Conservation (phyloP, 2,888 invertebrate genomes). For the Augiades crinisus region DNA sequence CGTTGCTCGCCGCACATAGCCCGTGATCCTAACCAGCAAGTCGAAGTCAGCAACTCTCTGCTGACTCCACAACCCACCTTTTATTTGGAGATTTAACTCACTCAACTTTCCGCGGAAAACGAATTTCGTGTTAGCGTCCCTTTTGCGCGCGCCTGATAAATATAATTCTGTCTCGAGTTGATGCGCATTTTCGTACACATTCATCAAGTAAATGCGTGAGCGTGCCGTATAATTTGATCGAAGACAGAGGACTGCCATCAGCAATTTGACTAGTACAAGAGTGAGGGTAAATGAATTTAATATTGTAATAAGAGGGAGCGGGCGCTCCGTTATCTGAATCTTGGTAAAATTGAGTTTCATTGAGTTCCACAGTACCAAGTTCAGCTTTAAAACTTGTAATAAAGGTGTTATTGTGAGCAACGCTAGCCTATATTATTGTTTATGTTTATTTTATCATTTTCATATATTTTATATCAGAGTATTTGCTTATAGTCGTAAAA, state of each 20-base stretch:
- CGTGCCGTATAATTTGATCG: slow-evolving; percentile 70
- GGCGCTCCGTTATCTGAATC: slow-evolving; percentile 6
- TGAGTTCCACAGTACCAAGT: no score
- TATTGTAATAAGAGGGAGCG: slow-evolving; percentile 34
- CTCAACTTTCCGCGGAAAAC: slow-evolving; percentile 67
- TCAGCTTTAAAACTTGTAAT: no score
- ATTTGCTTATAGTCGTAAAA: no score
- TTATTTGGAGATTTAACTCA: slow-evolving; percentile 76
- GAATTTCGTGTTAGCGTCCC: slow-evolving; percentile 51
- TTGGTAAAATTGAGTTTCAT: neutral
- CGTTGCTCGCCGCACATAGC: neutral
- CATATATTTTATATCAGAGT: no score
- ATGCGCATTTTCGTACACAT: slow-evolving; percentile 44
- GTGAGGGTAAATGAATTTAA: slow-evolving; percentile 47
- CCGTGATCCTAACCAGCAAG: slow-evolving; percentile 42
- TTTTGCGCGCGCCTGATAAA: slow-evolving; percentile 43
- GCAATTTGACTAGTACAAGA: slow-evolving; percentile 45
- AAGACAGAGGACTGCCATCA: slow-evolving; percentile 61
- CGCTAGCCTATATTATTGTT: no score
- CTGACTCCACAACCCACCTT: slow-evolving; percentile 67
- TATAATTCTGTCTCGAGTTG: slow-evolving; percentile 44
- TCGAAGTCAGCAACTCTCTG: slow-evolving; percentile 54
- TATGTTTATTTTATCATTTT: no score
- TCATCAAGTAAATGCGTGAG: slow-evolving; percentile 45
- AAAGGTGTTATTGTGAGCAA: no score